Evolutionary conservation across 2,797 vertebrate species (phyloP).

Genomic region (Staurois parvus): DNA sequence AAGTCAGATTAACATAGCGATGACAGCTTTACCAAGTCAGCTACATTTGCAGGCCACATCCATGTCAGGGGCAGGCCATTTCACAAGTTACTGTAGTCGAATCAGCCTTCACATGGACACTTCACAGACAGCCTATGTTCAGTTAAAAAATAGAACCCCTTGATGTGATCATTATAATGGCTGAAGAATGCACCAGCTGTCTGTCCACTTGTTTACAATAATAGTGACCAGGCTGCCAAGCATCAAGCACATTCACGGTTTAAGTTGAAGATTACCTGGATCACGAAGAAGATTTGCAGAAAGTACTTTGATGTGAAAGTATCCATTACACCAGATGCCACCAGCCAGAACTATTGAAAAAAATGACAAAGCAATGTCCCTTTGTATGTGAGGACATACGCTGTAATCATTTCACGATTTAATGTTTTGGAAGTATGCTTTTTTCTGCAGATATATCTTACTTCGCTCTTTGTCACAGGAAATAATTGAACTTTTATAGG

Average conservation of each 20-base stretch:
- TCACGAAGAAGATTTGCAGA: constrained; percentile 36
- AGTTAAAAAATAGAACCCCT: constrained; percentile 45
- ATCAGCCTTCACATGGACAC: constrained; percentile 20
- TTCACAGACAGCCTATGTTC: constrained; percentile 4
- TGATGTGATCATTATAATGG: constrained; percentile 47
- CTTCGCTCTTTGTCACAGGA: too few relatives aligned
- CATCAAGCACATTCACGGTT: constrained; percentile 49
- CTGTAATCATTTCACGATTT: too few relatives aligned
- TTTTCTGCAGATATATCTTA: too few relatives aligned
- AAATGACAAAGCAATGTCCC: constrained; percentile 8
- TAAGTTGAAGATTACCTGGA: constrained; percentile 49
- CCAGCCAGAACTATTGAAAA: not conserved
- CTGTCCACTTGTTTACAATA: constrained; percentile 51
- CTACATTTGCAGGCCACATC: constrained; percentile 2
- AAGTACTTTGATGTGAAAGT: constrained; percentile 45
- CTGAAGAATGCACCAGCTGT: constrained; percentile 54
- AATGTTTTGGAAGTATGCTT: too few relatives aligned
- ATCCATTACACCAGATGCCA: constrained; percentile 43
- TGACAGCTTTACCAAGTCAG: constrained; percentile 73
- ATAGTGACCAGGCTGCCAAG: constrained; percentile 27
- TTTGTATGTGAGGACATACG: constrained; percentile 11
- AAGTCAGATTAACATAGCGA: constrained; percentile 69
- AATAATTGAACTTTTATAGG: too few relatives aligned
- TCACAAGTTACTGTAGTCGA: constrained; percentile 28
- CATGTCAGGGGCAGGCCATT: constrained; percentile 61